A percentile compares a stretch with the other conserved stretches of the same genome.
phyloP scores from a whole-genome alignment of 2,888 invertebrate genomes.

The Pogonocherus hispidulus region DNA sequence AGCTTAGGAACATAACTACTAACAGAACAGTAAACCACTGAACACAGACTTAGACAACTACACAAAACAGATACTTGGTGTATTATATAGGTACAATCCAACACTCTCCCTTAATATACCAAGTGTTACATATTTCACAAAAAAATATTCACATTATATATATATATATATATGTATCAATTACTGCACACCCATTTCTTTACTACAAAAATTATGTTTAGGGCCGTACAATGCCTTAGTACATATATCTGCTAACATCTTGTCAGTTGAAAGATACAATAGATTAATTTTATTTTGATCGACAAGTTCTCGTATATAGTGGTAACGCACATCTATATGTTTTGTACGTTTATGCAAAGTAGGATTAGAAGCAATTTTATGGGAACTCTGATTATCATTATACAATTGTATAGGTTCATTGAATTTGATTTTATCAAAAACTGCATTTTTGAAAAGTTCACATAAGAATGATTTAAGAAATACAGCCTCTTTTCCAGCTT shows the following conservation, averaged over 20 bases:
- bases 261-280: background rate
- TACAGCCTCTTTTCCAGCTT: constrained; percentile 44
- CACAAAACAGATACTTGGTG: too few relatives aligned
- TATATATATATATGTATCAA: too few relatives aligned
- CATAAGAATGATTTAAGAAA: background rate
- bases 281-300: constrained; percentile 2
- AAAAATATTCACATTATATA: too few relatives aligned
- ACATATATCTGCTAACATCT: constrained; percentile 7
- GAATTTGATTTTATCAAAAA: too few relatives aligned
- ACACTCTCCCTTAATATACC: too few relatives aligned
- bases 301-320: background rate
- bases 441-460: too few relatives aligned
- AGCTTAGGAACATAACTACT: too few relatives aligned
- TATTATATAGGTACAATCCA: too few relatives aligned
- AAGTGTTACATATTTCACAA: too few relatives aligned
- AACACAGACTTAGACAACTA: too few relatives aligned
- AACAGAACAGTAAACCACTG: too few relatives aligned
- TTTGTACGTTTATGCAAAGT: background rate
- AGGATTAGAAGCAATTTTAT: constrained; percentile 7
- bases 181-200: background rate
- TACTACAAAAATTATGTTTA: background rate
- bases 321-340: constrained; percentile 5
- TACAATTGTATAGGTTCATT: background rate
- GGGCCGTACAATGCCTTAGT: background rate
- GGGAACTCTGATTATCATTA: constrained; percentile 24